phyloP scores from a whole-genome alignment of 2,888 invertebrate species.

The Xiphydria camelus region DNA sequence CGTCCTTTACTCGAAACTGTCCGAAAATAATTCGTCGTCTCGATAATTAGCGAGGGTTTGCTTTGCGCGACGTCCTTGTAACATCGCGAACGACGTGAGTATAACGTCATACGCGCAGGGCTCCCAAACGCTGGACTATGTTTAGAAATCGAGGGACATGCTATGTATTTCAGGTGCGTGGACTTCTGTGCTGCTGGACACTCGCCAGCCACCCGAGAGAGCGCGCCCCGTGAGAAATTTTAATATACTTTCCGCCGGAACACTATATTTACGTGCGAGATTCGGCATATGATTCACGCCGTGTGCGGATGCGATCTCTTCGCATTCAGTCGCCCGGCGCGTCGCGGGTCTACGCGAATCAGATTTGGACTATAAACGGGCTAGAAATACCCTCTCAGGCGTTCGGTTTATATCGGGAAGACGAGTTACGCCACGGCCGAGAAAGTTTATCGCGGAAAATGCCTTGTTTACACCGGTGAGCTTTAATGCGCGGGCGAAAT shows the following conservation, averaged over 20 bases:
- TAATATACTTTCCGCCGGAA: slow-evolving; percentile 34
- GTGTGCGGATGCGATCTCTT: slow-evolving; percentile 2
- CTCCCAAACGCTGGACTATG: slow-evolving; percentile 35
- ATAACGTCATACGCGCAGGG: slow-evolving; percentile 19
- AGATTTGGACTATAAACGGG: slow-evolving; percentile 11
- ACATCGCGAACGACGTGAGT: slow-evolving; percentile 22
- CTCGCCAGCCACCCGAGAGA: slow-evolving; percentile 43
- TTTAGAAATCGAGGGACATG: slow-evolving; percentile 45
- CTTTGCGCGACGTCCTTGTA: slow-evolving; percentile 34
- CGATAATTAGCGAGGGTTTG: slow-evolving; percentile 11
- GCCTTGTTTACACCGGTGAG: no score
- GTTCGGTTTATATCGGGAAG: no score
- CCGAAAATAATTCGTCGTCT: slow-evolving; percentile 10
- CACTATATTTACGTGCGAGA: slow-evolving; percentile 41
- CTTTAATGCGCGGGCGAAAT: no score
- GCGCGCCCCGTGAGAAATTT: slow-evolving; percentile 43
- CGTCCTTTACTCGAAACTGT: background rate
- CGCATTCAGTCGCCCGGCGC: background rate
- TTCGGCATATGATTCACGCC: slow-evolving; percentile 16
- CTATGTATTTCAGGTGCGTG: slow-evolving; percentile 48
- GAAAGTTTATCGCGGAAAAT: no score
- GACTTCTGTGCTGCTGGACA: slow-evolving; percentile 41
- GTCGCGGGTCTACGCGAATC: no score
- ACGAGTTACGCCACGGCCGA: no score
- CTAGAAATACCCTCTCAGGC: no score